phyloP scores from a whole-genome alignment of 2,888 invertebrate genomes.

The Linnaemya vulpina region DNA sequence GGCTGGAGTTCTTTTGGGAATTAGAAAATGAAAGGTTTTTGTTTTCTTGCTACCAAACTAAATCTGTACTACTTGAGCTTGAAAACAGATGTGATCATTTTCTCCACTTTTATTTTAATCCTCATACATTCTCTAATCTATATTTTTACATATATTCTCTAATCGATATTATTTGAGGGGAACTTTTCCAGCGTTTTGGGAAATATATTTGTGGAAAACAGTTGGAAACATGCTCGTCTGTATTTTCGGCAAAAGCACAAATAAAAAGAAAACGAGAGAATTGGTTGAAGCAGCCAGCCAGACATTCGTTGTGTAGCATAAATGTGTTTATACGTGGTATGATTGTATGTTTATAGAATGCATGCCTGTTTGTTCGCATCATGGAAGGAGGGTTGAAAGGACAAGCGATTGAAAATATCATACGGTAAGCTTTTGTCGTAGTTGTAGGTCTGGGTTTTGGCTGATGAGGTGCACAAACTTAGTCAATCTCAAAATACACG shows the following conservation, averaged over 20 bases:
- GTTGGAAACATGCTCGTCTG: slow-evolving; percentile 46
- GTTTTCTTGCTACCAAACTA: no score
- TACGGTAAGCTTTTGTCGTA: slow-evolving; percentile 55
- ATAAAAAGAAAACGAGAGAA: slow-evolving; percentile 55
- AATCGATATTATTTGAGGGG: neutral
- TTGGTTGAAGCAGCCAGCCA: slow-evolving; percentile 51
- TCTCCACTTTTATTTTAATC: no score
- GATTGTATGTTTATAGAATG: slow-evolving; percentile 4
- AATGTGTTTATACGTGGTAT: slow-evolving; percentile 3
- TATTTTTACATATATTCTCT: no score
- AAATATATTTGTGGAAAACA: slow-evolving; percentile 4
- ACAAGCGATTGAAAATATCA: slow-evolving; percentile 47
- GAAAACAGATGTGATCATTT: no score
- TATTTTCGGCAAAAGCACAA: slow-evolving; percentile 59
- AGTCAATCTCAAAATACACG: slow-evolving; percentile 46
- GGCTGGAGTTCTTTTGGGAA: no score
- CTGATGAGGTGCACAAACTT: slow-evolving; percentile 48
- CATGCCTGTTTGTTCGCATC: slow-evolving; percentile 17
- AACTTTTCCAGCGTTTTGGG: neutral
- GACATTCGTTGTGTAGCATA: slow-evolving; percentile 30
- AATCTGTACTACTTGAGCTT: no score
- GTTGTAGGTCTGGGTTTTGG: slow-evolving; percentile 57
- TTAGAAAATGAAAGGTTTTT: no score
- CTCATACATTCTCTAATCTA: no score
- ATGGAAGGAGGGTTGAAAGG: slow-evolving; percentile 59